Conservation (phyloP, 2,888 invertebrate genomes). For the Aporophyla lueneburgensis region DNA sequence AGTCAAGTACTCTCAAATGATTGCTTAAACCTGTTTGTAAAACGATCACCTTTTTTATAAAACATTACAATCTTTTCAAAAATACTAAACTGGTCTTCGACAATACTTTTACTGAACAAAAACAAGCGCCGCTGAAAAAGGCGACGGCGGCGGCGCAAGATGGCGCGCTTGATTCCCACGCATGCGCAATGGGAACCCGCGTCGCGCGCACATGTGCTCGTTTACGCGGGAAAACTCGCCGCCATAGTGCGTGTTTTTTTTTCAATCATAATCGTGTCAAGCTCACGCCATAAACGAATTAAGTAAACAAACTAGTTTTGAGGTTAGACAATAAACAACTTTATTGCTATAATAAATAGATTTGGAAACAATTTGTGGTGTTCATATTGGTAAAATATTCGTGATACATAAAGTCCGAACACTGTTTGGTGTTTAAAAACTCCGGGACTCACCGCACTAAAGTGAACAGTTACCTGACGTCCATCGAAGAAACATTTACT, state of each 20-base stretch:
- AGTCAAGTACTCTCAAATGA: neutral
- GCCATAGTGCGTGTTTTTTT: constrained; percentile 71
- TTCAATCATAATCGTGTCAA: constrained; percentile 73
- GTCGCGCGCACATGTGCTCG: constrained; percentile 82
- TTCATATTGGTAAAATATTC: neutral
- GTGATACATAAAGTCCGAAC: neutral
- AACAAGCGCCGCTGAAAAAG: constrained; percentile 74
- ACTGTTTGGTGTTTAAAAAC: neutral
- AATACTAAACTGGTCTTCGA: constrained; percentile 49
- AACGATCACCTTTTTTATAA: constrained; percentile 9
- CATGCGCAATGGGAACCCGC: constrained; percentile 83
- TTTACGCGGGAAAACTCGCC: constrained; percentile 82
- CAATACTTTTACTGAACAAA: constrained; percentile 78
- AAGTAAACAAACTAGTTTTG: constrained; percentile 67
- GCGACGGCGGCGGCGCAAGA: constrained; percentile 78
- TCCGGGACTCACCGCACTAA: neutral
- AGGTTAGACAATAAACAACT: constrained; percentile 30
- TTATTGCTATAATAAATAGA: constrained; percentile 17
- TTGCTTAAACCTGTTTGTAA: neutral
- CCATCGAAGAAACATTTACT: neutral
- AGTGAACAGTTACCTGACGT: neutral
- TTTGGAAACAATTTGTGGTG: neutral
- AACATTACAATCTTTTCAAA: constrained; percentile 11
- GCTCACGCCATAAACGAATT: constrained; percentile 57
- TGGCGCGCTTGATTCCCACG: constrained; percentile 85